phyloP scores from a whole-genome alignment of 2,797 vertebrate species.

The Lagorchestes hirsutus region DNA sequence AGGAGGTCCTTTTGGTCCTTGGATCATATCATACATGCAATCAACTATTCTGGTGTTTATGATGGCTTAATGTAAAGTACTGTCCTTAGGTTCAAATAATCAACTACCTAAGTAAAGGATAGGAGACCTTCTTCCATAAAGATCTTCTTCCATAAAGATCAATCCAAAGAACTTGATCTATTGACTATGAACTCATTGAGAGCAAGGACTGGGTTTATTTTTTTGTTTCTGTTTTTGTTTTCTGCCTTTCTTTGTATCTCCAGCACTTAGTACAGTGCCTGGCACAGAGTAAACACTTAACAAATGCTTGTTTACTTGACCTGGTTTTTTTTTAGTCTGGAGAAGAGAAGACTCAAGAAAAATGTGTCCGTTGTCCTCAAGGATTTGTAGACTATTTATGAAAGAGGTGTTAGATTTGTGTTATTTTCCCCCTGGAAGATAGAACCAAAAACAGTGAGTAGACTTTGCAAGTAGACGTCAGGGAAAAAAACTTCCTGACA shows the following conservation, averaged over 20 bases:
- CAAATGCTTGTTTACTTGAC: background rate
- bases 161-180: background rate
- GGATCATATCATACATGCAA: background rate
- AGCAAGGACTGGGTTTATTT: background rate
- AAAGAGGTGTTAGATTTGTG: background rate
- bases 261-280: background rate
- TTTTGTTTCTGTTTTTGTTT: background rate
- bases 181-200: background rate
- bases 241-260: background rate
- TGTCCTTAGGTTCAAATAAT: background rate
- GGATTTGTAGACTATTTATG: background rate
- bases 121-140: background rate
- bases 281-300: background rate
- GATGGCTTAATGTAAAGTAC: background rate
- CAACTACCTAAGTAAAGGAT: background rate
- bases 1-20: background rate
- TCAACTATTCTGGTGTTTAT: background rate
- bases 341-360: background rate
- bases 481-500: background rate
- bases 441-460: background rate
- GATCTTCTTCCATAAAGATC: background rate
- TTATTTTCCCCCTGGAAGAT: background rate
- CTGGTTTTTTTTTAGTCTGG: background rate
- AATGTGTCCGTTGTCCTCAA: background rate
- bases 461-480: background rate